phyloP scores from a whole-genome alignment of 1,140 invertebrate species.

The Caenorhabditis brenneri region DNA sequence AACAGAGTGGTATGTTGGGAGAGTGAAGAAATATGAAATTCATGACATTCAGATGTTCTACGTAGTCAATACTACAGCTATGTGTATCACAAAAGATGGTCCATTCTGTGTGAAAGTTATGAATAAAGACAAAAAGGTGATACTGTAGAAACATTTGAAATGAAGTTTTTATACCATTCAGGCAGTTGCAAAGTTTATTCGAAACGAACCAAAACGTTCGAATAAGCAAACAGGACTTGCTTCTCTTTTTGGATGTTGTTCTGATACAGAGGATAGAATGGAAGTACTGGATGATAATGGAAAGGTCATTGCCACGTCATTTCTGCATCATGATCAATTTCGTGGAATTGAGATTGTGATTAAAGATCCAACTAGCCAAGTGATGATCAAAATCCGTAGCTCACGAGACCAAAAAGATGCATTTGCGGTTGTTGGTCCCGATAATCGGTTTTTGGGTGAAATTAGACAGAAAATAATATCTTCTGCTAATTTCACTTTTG shows the following conservation, averaged over 20 bases:
- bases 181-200: neutral
- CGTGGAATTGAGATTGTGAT: slow-evolving; percentile 9
- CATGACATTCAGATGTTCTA: neutral
- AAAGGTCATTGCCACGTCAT: neutral
- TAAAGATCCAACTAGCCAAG: neutral
- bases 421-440: neutral
- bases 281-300: slow-evolving; percentile 29
- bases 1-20: neutral
- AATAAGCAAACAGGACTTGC: slow-evolving; percentile 15
- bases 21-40: no score
- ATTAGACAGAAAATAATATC: slow-evolving; percentile 28
- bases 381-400: neutral
- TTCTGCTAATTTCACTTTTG: no score
- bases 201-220: slow-evolving; percentile 5
- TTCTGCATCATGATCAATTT: slow-evolving; percentile 34
- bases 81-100: slow-evolving; percentile 19
- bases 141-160: neutral
- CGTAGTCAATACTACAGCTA: neutral
- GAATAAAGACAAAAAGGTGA: slow-evolving; percentile 27
- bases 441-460: slow-evolving; percentile 22
- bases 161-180: neutral
- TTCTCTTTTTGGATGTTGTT: slow-evolving; percentile 14
- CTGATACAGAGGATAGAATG: slow-evolving; percentile 23
- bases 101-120: slow-evolving; percentile 13
- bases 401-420: slow-evolving; percentile 3